Evolutionary conservation across 30 jellyfish, hydroid and myxozoan species (phyloP), one percentile per base, ranked within the genome.

Genomic region (Hydractinia echinata): DNA sequence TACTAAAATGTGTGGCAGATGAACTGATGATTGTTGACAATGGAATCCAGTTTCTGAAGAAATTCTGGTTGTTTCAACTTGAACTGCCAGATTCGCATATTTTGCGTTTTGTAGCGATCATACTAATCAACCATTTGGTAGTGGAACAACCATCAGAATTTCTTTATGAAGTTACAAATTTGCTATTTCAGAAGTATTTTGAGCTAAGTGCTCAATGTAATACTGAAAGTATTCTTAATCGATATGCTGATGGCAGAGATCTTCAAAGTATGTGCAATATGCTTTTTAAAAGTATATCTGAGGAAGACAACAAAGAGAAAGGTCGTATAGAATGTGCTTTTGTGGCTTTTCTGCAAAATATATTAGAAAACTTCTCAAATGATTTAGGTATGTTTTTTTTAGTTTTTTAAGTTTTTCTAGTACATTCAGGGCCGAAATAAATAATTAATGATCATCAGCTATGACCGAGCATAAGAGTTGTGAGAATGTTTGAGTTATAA

Each of bases 51-150:
- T 19, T 55, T 74, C 16, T 74, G n/a, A 49, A 49, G 15, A n/a
- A 49, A 30, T 74, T 74, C 20, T 74, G 83, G 76, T 19, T 48
- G 30, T 74, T 74, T 10, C 13, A 53, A 54, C 51, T 48, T 48
- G 61, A 19, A 13, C 14, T 49, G n/a, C 76, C 72, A 4, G 5
- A 48, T 11, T 48, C 51, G 1, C 83, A 74, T 74, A 39, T 11
- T 74, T 19, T 74, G 15, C 83, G 54, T 66, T 74, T 21, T 5
- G 83, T 74, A 0, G 20, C 21, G 49, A 30, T 74, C 5, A 11
- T 74, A 49, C 44, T 74, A 49, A 48, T 74, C 30, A 74, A 30
- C 30, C 51, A 74, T 49, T 16, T 74, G 15, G 72, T 55, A 48
- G 44, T 1, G 1, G 44, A 30, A 30, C 51, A 74, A 10, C 5